A percentile compares a stretch with the other conserved stretches of the same genome.
phyloP scores from a whole-genome alignment of 2,113 vertebrate genomes.

The Phaethornis superciliosus region DNA sequence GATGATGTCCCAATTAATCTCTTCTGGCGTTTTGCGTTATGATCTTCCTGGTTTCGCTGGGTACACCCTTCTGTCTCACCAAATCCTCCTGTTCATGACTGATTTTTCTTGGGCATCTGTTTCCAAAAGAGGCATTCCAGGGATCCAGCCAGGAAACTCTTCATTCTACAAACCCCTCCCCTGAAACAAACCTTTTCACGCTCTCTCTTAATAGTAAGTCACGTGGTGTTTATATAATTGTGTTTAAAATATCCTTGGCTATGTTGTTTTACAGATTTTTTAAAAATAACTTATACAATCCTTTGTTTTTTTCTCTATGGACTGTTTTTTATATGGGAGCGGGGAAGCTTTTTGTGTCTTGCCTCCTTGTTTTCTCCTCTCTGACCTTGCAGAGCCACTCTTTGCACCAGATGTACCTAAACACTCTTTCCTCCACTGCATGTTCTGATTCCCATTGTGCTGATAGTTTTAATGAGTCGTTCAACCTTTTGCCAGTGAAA shows the following conservation, averaged over 20 bases:
- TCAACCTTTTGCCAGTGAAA: slow-evolving; percentile 68
- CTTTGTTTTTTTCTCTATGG: slow-evolving; percentile 51
- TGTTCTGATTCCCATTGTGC: slow-evolving; percentile 63
- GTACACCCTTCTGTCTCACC: not conserved
- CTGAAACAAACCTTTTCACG: slow-evolving; percentile 5
- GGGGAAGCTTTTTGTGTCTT: slow-evolving; percentile 38
- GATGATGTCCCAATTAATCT: not conserved
- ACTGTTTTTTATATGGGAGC: slow-evolving; percentile 67
- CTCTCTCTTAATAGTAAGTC: slow-evolving; percentile 37
- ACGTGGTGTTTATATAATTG: slow-evolving; percentile 68
- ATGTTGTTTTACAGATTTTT: slow-evolving; percentile 53
- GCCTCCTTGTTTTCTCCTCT: not conserved
- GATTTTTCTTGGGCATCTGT: slow-evolving; percentile 12
- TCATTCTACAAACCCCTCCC: not conserved
- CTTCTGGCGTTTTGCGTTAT: not conserved
- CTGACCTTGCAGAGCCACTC: slow-evolving; percentile 27
- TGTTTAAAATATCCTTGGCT: slow-evolving; percentile 67
- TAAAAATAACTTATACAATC: slow-evolving; percentile 70
- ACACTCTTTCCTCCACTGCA: slow-evolving; percentile 56
- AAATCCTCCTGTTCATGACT: not conserved
- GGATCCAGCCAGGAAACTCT: slow-evolving; percentile 1
- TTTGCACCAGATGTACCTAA: slow-evolving; percentile 63
- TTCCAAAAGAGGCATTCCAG: slow-evolving; percentile 33
- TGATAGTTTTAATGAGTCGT: slow-evolving; percentile 66
- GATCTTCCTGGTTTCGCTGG: not conserved